Evolutionary conservation across 1,140 invertebrate species (phyloP).

Genomic region (Sitobion miscanthi): DNA sequence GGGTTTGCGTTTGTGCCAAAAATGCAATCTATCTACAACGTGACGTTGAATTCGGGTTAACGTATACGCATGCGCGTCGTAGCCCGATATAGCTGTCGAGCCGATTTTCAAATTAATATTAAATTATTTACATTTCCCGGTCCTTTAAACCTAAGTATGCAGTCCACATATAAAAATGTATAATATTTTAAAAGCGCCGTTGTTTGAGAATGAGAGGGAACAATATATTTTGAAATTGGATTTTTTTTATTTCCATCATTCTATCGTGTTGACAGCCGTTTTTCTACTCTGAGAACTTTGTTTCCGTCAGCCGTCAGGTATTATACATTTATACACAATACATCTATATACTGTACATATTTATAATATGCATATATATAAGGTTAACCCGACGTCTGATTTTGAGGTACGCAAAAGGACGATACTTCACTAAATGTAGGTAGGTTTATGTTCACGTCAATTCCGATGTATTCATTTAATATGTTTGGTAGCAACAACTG

Average conservation of each 20-base stretch:
- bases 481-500: not conserved
- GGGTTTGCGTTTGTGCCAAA: conserved; percentile 59
- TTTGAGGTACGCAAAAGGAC: not conserved
- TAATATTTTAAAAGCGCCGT: not conserved
- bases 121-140: not conserved
- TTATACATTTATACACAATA: not conserved
- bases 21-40: not conserved
- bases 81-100: not conserved
- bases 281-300: not conserved
- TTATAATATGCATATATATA: not conserved
- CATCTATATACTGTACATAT: not conserved
- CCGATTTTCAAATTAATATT: not conserved
- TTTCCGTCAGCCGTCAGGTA: not conserved
- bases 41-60: not conserved
- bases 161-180: not conserved
- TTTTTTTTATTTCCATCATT: conserved; percentile 17
- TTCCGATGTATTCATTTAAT: not conserved
- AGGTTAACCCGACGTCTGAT: not conserved
- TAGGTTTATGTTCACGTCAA: not conserved
- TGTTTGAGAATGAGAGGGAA: not conserved
- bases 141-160: not conserved
- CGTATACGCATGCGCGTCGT: not conserved
- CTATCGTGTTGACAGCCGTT: not conserved
- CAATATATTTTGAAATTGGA: not conserved
- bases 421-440: not conserved